Percentiles rank a stretch among this genome's conserved stretches.
phyloP scores from a whole-genome alignment of 2,888 invertebrate genomes.

The Theretra japonica region DNA sequence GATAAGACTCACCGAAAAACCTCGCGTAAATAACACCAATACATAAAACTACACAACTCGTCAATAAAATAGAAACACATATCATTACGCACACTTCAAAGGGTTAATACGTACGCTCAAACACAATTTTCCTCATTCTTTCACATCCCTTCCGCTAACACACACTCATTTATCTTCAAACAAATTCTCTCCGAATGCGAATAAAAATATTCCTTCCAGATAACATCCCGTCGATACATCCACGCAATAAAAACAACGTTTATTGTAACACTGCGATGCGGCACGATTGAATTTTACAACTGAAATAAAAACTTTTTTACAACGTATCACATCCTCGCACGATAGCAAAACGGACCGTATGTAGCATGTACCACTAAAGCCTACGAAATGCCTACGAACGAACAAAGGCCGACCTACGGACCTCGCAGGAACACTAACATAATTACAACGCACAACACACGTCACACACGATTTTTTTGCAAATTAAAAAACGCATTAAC shows the following conservation, averaged over 20 bases:
- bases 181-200: conserved; percentile 17
- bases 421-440: conserved; percentile 46
- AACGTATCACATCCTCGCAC: conserved; percentile 30
- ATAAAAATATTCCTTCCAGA: conserved; percentile 24
- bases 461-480: conserved; percentile 44
- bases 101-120: conserved; percentile 24
- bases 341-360: conserved; percentile 32
- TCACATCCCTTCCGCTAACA: conserved; percentile 22
- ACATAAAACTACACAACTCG: neutral
- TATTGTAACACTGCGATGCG: conserved; percentile 12
- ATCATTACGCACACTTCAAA: conserved; percentile 28
- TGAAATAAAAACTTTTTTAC: conserved; percentile 33
- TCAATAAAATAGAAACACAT: conserved; percentile 18
- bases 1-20: neutral
- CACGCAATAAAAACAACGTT: conserved; percentile 26
- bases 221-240: conserved; percentile 22
- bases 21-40: neutral
- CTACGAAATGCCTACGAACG: conserved; percentile 29
- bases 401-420: conserved; percentile 30
- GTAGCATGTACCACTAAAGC: conserved; percentile 27
- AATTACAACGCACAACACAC: conserved; percentile 44
- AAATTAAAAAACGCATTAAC: conserved; percentile 40
- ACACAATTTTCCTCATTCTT: conserved; percentile 27
- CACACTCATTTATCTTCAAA: conserved; percentile 27
- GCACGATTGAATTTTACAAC: conserved; percentile 31